These are phyloP conservation scores for Labeo rohita DNA, from an alignment of 2,113 vertebrate species.

Conservation along the genomic window DNA sequence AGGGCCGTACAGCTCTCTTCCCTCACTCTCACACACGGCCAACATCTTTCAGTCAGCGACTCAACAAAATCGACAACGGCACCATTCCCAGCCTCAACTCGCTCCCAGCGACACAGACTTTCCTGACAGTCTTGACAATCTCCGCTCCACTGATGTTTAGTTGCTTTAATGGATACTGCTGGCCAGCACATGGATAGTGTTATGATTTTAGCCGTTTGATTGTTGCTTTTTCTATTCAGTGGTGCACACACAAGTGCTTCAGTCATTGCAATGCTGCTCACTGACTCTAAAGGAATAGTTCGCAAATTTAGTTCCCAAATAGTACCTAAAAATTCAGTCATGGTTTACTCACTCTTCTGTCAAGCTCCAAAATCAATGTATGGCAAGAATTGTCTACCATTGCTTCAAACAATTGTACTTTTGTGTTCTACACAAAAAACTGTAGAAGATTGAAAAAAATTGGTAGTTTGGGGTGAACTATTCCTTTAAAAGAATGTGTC, in stretches of 20 bases:
- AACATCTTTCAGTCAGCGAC: constrained; percentile 54
- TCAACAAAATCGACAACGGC: constrained; percentile 65
- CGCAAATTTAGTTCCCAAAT: background rate
- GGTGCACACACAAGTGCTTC: constrained; percentile 6
- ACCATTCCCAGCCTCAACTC: constrained; percentile 77
- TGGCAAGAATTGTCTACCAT: background rate
- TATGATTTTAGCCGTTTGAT: constrained; percentile 29
- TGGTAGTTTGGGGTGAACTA: background rate
- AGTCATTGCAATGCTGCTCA: constrained; percentile 11
- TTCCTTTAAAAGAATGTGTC: background rate
- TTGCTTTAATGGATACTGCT: constrained; percentile 24
- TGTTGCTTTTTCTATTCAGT: constrained; percentile 1
- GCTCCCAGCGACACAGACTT: constrained; percentile 64
- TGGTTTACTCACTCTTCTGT: background rate
- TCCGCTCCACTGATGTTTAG: constrained; percentile 81
- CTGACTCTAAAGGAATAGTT: background rate
- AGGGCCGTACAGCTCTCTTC: constrained; percentile 65
- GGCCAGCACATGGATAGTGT: background rate
- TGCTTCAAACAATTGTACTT: background rate
- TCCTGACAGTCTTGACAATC: constrained; percentile 70
- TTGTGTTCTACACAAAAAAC: background rate
- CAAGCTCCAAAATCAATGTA: background rate
- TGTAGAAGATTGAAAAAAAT: background rate
- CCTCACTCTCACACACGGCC: constrained; percentile 63
- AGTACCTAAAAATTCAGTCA: background rate